Base-by-base conservation (phyloP, 1,140 invertebrate genomes). In the Plutomurus gul region DNA sequence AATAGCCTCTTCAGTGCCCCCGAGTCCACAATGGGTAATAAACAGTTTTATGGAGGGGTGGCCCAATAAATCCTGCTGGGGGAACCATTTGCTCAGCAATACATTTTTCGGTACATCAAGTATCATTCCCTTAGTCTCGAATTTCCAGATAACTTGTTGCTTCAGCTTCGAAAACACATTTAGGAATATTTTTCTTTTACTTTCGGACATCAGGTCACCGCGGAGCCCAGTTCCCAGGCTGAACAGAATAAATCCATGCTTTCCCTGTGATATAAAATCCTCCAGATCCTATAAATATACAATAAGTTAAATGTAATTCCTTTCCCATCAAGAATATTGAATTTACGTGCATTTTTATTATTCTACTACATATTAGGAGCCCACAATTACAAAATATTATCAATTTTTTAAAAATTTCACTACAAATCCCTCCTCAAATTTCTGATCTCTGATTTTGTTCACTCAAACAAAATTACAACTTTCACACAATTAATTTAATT, bases 61-160 rank as follows among this genome's bases (percentile, higher is more conserved):
- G 18, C 78, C 78, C 20, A 79, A 18, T 18, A 79, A 16, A 71
- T 79, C 92, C 75, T 89, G 90, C 83, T 94, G 92, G 0, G 92
- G 92, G 3, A 92, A 84, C 92, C 92, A 93, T 46, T 89, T 89
- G 37, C 86, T 87, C 1, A 91, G 84, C 70, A 89, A 87, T 0
- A 94, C 86, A 86, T 93, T 93, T 0, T 85, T 79, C 0, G 91
- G 87, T 3, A 77, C 13, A 20, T 82, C 74, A 4, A 20, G 30
- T 60, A 79, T 76, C n/a, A n/a, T n/a, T n/a, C n/a, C n/a, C 16
- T 76, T 72, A 1, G 77, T 47, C 84, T 92, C 91, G 91, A 91
- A 93, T 87, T 92, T 93, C 92, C 91, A 92, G 60, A 93, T 86
- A 39, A 93, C 89, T 79, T 88, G 87, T 75, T 92, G 89, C 36